Evolutionary conservation across 1,140 invertebrate genomes (phyloP), one percentile per base, ranked within the genome.

Genomic region (Ganaspis sp.): DNA sequence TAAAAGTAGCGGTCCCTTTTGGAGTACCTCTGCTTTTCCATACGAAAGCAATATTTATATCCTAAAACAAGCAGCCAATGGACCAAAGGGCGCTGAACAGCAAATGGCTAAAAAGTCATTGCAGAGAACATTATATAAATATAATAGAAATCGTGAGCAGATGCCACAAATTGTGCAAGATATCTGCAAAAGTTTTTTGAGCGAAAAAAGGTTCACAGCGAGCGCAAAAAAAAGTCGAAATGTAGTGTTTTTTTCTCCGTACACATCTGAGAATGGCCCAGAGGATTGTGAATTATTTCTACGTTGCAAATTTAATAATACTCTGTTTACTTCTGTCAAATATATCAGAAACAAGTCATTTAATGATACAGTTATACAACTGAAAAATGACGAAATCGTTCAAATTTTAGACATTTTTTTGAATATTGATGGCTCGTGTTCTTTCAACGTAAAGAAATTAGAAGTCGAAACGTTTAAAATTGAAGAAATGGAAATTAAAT

Each of bases 31-130:
- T 45, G 54, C 70, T 15, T 78, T 81, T 38, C 12, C 58, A 4
- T 81, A 76, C 23, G 80, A 81, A 72, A 53, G 73, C 9, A 29
- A 58, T 15, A 81, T 77, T 71, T 75, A 69, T 58, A 38, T 74
- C 49, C 42, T 75, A 9, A 81, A 81, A 37, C 69, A 38, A 5
- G 12, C 58, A 12, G 23, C 77, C 9, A 23, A 75, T 38, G 75
- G 72, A 11, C 70, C 72, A 37, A 74, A 77, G 29, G 73, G 79
- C 15, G 38, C 77, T 26, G 53, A 45, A n/a, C 40, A 75, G 23
- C 79, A 78, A 64, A 58, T 81, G 34, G 15, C 54, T 4, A 72
- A 70, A 29, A 71, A 23, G 29, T 12, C 19, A 4, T 19, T 71
- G 9, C 37, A 45, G 37, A 42, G 29, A 34, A 6, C 29, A 34